Base-by-base conservation (phyloP, 2,888 invertebrate species). In the Prosapia bicincta region DNA sequence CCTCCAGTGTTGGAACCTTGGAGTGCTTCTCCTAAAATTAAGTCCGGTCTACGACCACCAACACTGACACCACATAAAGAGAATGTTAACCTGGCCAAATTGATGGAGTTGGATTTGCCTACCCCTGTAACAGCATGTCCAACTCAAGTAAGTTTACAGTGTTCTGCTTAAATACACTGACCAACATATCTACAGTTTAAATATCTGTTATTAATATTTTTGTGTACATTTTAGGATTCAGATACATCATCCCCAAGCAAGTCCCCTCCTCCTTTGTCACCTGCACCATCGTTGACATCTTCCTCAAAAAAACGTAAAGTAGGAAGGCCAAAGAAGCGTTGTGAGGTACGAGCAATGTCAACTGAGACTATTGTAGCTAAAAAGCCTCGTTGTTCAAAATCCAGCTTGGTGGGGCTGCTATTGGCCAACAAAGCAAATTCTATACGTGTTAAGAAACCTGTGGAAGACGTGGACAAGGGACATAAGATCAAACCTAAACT, bases 341-440 rank as follows among this genome's bases (percentile, higher is more conserved):
- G 90, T 23, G 79, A 78, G 23, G 54, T n/a, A 13, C 25, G 68
- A 26, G 65, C 73, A 5, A 20, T 73, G 74, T 85, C 87, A 24
- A 93, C 93, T 0, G 94, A 94, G 85, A 94, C 93, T 0, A 93
- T 94, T 72, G 93, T 94, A 0, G 92, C 93, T 2, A 94, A 94
- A 83, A 93, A 93, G 83, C 91, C 92, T 0, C 91, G 92, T 82
- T 70, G 72, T 7, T 76, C 75, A 26, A 78, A 73, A 38, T 78
- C 73, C 71, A 73, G 75, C 2, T 72, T 79, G 5, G 79, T 76
- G 13, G 76, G 77, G 26, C 66, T 78, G 23, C 69, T 79, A 38
- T 43, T 78, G 7, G 76, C 77, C 23, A 89, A 88, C n/a, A 90
- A 90, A 78, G 89, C 88, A 81, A 89, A 89, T 2, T 26, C 25